Evolutionary conservation across 2,113 vertebrate species (phyloP), one percentile per base, ranked within the genome.

Genomic region (Synchiropus splendidus): DNA sequence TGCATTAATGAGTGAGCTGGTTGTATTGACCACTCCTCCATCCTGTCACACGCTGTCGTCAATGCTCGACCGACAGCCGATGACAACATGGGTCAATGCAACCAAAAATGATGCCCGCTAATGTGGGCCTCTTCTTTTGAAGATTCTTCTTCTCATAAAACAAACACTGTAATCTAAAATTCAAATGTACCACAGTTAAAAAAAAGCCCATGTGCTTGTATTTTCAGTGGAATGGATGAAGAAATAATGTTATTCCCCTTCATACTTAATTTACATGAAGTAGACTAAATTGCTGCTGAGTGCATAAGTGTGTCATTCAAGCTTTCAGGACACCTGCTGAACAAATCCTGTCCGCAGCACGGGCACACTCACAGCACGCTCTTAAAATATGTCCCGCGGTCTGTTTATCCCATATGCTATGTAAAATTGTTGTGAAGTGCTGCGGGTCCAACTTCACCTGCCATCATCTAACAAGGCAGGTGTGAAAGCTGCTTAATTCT

Each of bases 401-500:
- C 65, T 75, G 72, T 72, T 57, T 64, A 18, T 56, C 54, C 68
- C 68, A 73, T 74, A 77, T 77, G 77, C 49, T 45, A 18, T 53
- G n/a, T 32, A 48, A 67, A 56, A 56, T 48, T 39, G 37, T 50
- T 21, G 64, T 39, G 58, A 65, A 45, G 57, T 63, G 68, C 42
- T 54, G 60, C 65, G 56, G 45, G 50, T 75, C 59, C 41, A 53
- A 70, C 72, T 70, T 42, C 70, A 79, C 39, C 45, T 62, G 44
- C 46, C 54, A 61, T 74, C 46, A 68, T 75, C 64, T 70, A 64
- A 75, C 78, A 64, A 72, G 69, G 54, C 70, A 71, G 59, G 70
- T 73, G 74, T 75, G 74, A 73, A 75, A 71, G 64, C 59, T 46
- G 61, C 65, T 63, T 70, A 56, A 61, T 76, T 54, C 38, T 18